Percentiles rank a stretch among this genome's conserved stretches.
Evolutionary conservation across 1,140 invertebrate species (phyloP).

Genomic region (Melitaea cinxia): DNA sequence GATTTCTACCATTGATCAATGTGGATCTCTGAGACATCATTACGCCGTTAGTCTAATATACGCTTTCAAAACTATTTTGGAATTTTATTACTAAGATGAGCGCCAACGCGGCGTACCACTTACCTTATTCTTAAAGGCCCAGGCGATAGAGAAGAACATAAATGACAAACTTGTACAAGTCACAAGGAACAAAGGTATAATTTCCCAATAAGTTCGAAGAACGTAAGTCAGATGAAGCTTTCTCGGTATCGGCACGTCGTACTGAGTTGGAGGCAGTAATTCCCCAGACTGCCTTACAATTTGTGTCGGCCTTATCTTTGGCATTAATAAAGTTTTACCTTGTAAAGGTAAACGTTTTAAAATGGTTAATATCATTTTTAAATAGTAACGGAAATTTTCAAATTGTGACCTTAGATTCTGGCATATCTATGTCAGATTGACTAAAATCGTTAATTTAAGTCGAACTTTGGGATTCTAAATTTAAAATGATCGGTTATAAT

Average conservation of each 20-base stretch:
- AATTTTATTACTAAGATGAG: too few relatives aligned
- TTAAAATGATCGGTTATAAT: neutral
- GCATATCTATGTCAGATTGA: neutral
- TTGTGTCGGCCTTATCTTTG: conserved; percentile 1
- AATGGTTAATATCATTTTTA: conserved; percentile 16
- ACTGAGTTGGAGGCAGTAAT: conserved; percentile 55
- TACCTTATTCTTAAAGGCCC: conserved; percentile 60
- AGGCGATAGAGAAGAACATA: conserved; percentile 43
- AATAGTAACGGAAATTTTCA: neutral
- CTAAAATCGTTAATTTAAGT: neutral
- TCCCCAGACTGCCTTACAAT: conserved; percentile 17
- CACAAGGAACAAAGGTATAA: conserved; percentile 53
- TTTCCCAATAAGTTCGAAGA: conserved; percentile 57
- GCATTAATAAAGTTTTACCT: neutral
- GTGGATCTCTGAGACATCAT: too few relatives aligned
- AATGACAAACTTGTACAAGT: conserved; percentile 38
- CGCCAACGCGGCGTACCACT: conserved; percentile 3
- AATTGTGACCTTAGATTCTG: neutral
- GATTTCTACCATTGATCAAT: too few relatives aligned
- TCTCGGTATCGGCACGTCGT: conserved; percentile 53
- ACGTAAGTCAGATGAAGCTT: conserved; percentile 51
- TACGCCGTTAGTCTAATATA: too few relatives aligned
- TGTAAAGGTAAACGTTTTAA: neutral
- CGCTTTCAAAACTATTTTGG: too few relatives aligned
- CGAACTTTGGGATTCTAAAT: neutral